phyloP scores from a whole-genome alignment of 2,888 invertebrate genomes.

The Tribolium freemani region DNA sequence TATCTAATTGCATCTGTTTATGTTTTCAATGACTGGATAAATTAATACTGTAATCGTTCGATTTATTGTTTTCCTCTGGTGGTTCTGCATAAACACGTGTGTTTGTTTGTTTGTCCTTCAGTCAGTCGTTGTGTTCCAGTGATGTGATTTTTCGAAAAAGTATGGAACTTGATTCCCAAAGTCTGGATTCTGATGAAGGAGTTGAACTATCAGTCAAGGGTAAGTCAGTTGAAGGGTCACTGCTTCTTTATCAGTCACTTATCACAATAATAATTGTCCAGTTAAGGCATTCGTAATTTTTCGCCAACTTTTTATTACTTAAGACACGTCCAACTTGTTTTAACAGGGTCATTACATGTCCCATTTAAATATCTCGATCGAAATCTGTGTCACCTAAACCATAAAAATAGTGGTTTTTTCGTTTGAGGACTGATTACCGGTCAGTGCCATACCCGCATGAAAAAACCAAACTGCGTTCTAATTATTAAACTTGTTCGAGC shows the following conservation, averaged over 20 bases:
- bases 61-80: conserved; percentile 33
- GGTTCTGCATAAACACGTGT: conserved; percentile 25
- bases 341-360: conserved; percentile 31
- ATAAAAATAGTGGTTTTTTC: background rate
- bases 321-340: conserved; percentile 1
- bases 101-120: conserved; percentile 43
- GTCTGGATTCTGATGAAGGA: conserved; percentile 62
- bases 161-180: conserved; percentile 63
- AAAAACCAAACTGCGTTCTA: background rate
- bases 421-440: too few relatives aligned
- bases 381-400: background rate
- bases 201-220: conserved; percentile 59
- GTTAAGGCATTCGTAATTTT: conserved; percentile 1
- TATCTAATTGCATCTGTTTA: background rate
- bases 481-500: background rate
- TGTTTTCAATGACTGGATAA: conserved; percentile 18
- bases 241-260: conserved; percentile 8
- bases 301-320: background rate
- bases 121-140: conserved; percentile 29
- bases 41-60: conserved; percentile 18
- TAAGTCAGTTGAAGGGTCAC: conserved; percentile 43
- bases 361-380: background rate
- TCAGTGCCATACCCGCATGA: background rate
- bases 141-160: conserved; percentile 47
- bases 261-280: conserved; percentile 3